phyloP scores from a whole-genome alignment of 2,888 invertebrate species.

The Meloe dianella region DNA sequence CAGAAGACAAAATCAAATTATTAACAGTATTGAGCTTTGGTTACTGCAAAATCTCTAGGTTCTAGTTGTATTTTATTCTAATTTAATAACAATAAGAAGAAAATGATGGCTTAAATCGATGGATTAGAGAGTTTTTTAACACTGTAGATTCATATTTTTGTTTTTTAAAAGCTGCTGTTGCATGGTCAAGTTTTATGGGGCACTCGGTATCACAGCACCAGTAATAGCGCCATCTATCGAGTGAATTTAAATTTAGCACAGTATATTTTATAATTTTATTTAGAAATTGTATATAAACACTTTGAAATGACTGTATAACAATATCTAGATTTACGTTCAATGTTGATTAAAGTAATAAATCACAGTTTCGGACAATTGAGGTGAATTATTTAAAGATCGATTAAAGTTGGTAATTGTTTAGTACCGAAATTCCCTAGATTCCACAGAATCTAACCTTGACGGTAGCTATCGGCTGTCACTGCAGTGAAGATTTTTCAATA shows the following conservation, averaged over 20 bases:
- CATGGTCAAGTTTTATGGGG: neutral
- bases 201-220: neutral
- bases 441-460: constrained; percentile 5
- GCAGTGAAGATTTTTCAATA: neutral
- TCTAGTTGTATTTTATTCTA: too few species aligned
- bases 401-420: neutral
- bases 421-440: neutral
- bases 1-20: too few species aligned
- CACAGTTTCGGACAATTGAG: too few species aligned
- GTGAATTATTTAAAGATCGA: too few species aligned
- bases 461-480: neutral
- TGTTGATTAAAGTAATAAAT: neutral
- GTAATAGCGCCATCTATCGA: neutral
- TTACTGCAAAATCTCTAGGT: too few species aligned
- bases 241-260: neutral
- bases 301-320: neutral
- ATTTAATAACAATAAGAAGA: too few species aligned
- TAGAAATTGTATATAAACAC: neutral
- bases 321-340: neutral
- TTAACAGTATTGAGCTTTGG: too few species aligned
- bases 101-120: too few species aligned
- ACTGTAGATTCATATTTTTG: too few species aligned
- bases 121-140: too few species aligned
- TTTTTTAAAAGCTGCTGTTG: too few species aligned
- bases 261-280: neutral